Evolutionary conservation across 1,140 invertebrate species (phyloP).

Genomic region (Acromyrmex charruanus): DNA sequence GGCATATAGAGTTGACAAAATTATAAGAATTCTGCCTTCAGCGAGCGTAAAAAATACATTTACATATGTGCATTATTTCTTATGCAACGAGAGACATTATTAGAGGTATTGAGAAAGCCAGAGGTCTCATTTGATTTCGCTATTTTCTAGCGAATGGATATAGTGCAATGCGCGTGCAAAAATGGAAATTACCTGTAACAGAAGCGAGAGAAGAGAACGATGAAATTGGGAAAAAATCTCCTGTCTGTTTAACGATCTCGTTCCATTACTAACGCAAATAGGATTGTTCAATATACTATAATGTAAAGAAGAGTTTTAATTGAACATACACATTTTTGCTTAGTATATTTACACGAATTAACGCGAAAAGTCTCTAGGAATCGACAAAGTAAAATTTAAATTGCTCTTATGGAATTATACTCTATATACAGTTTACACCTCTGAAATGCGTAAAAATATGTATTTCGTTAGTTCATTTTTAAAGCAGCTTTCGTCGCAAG

Average conservation of each 20-base stretch:
- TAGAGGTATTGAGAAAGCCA: not conserved
- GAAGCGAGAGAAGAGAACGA: not conserved
- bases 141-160: not conserved
- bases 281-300: not conserved
- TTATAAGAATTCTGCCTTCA: not conserved
- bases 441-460: not conserved
- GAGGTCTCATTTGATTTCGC: not conserved
- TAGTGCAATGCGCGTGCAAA: not conserved
- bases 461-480: not conserved
- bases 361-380: not conserved
- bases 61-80: constrained; percentile 6
- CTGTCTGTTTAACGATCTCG: not conserved
- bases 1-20: not conserved
- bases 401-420: not conserved
- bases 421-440: not conserved
- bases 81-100: not conserved
- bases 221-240: not conserved
- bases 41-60: constrained; percentile 13
- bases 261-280: not conserved
- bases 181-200: constrained; percentile 35
- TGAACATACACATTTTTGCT: not conserved
- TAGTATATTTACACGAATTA: constrained; percentile 1
- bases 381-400: not conserved
- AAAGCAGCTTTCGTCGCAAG: not conserved
- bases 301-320: constrained; percentile 24